Base-by-base conservation (phyloP, 2,113 vertebrate species). In the Gasterosteus aculeatus region DNA sequence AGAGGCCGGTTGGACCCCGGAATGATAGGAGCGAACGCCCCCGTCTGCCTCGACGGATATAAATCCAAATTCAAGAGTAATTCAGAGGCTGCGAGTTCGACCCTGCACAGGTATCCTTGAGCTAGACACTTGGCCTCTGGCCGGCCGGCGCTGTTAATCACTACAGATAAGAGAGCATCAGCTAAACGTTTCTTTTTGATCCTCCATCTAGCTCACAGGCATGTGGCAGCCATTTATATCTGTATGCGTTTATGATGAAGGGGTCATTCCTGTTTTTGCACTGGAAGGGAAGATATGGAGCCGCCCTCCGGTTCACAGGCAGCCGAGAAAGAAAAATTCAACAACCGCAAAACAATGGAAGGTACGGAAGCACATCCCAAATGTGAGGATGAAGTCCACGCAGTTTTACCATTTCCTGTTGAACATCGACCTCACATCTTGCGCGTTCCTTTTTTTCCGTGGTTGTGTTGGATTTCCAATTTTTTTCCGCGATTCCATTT, bases 221-320 rank as follows among this genome's bases (percentile, higher is more conserved):
- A 58, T 76, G 38, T 81, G 83, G 68, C 51, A 84, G 85, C 47
- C 72, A 41, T 80, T 84, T 70, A 39, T 84, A 60, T 87, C 78
- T 83, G 77, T 74, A 58, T 33, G 62, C 73, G 39, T 16, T 80
- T 42, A 53, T 84, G 81, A 86, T 78, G 80, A 89, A 81, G 64
- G 69, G 77, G 81, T 79, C 80, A 57, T 65, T 80, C 54, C 41
- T 22, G 66, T 72, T 29, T 80, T 84, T 75, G 69, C 62, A 80
- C 58, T 69, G 75, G 39, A 35, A 10, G 61, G 44, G 47, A 46
- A 49, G 76, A n/a, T 73, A 70, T 63, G 44, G 22, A 71, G 66
- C n/a, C 35, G 10, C 73, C 67, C 54, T 65, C 54, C 71, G 77
- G 74, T 70, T 19, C 49, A 11, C 3, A 8, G 65, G n/a, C 10